These are phyloP conservation scores for Pollimyrus isidori DNA, from an alignment of 2,113 vertebrate genomes.

Conservation along the genomic window DNA sequence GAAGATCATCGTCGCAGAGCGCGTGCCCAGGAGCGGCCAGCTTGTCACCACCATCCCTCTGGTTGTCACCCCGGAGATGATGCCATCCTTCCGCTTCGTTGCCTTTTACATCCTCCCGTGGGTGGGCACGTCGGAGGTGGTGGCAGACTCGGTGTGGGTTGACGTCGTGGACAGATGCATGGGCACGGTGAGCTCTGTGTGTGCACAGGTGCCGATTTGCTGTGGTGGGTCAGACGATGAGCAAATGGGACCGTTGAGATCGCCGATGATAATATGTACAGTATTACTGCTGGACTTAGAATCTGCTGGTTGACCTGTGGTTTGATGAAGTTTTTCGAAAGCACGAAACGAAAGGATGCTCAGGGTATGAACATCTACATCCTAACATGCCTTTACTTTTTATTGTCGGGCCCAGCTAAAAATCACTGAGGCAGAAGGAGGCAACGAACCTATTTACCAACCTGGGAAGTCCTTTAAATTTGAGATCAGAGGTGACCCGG, in stretches of 20 bases:
- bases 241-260: background rate
- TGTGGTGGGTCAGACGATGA: background rate
- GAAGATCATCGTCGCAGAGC: constrained; percentile 48
- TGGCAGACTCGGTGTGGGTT: constrained; percentile 76
- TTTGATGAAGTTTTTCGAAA: background rate
- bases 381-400: background rate
- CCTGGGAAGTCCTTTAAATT: constrained; percentile 56
- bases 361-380: background rate
- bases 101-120: constrained; percentile 63
- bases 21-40: constrained; percentile 24
- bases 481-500: constrained; percentile 57
- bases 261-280: background rate
- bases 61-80: constrained; percentile 57
- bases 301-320: background rate
- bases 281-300: background rate
- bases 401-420: constrained; percentile 39
- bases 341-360: background rate
- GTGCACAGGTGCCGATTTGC: background rate
- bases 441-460: background rate
- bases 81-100: constrained; percentile 80
- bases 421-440: constrained; percentile 32
- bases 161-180: constrained; percentile 72
- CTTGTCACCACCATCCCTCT: constrained; percentile 38
- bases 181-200: constrained; percentile 61
- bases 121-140: constrained; percentile 48